Conservation (phyloP, 2,888 invertebrate species). For the Oeneis ivallda region DNA sequence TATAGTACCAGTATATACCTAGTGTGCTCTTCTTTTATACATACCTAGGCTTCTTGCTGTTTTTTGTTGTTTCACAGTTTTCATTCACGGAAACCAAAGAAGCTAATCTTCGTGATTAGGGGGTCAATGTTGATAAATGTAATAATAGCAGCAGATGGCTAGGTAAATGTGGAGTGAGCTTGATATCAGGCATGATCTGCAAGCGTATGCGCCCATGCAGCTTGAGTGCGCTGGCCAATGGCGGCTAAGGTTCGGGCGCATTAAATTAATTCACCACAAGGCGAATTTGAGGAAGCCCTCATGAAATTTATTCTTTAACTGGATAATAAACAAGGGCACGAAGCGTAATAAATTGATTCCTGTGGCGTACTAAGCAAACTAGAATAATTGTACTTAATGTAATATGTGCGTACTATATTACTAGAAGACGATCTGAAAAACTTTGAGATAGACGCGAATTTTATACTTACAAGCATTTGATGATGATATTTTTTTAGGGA, state of each 20-base stretch:
- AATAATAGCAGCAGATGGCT: slow-evolving; percentile 63
- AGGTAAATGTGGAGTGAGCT: slow-evolving; percentile 58
- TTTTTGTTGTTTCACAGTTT: not conserved
- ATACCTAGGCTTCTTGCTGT: no score
- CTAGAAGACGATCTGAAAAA: no score
- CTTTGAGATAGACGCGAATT: no score
- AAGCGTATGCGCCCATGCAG: slow-evolving; percentile 66
- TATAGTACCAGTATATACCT: no score
- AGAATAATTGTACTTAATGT: not conserved
- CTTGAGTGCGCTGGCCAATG: slow-evolving; percentile 70
- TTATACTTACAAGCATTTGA: no score
- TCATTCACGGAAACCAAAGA: not conserved
- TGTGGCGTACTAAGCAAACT: not conserved
- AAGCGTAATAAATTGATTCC: slow-evolving; percentile 17
- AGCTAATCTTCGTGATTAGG: slow-evolving; percentile 32
- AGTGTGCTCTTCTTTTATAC: no score
- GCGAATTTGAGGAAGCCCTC: slow-evolving; percentile 47
- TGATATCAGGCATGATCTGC: slow-evolving; percentile 72
- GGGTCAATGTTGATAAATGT: slow-evolving; percentile 45
- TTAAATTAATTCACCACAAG: slow-evolving; percentile 61
- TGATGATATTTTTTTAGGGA: no score
- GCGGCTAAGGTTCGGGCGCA: slow-evolving; percentile 49
- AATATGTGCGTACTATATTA: no score
- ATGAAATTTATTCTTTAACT: slow-evolving; percentile 18
- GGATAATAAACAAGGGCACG: slow-evolving; percentile 22